phyloP scores from a whole-genome alignment of 2,888 invertebrate genomes.

The Drosophila melanosoma region DNA sequence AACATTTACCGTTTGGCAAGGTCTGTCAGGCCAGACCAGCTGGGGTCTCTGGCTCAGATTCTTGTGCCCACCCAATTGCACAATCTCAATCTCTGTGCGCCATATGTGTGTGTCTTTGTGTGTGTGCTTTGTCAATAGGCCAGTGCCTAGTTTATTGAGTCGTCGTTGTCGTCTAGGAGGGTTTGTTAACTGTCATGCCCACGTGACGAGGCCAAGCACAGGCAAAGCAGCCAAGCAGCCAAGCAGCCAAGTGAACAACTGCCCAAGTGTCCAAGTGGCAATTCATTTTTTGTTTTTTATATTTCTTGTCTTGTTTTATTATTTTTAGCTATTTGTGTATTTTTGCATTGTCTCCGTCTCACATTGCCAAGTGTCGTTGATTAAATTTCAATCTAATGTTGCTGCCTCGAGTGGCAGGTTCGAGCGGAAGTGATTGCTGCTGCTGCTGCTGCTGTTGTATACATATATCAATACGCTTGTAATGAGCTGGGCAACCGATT shows the following conservation, averaged over 20 bases:
- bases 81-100: conserved; percentile 66
- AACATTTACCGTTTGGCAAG: conserved; percentile 76
- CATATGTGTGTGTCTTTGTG: conserved; percentile 17
- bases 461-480: conserved; percentile 47
- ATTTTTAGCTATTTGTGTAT: conserved; percentile 21
- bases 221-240: conserved; percentile 16
- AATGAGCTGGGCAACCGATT: conserved; percentile 62
- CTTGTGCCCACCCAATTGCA: conserved; percentile 76
- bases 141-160: conserved; percentile 76
- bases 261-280: conserved; percentile 72
- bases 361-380: conserved; percentile 53
- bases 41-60: conserved; percentile 69
- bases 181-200: conserved; percentile 75
- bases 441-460: background rate
- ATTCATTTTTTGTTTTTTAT: conserved; percentile 55
- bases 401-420: conserved; percentile 44
- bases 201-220: conserved; percentile 67
- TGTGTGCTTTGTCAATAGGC: conserved; percentile 71
- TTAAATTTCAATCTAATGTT: conserved; percentile 64
- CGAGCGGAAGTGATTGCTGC: conserved; percentile 34
- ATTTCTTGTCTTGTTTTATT: conserved; percentile 16
- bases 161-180: conserved; percentile 50
- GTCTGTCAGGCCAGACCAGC: conserved; percentile 69
- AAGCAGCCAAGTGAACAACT: conserved; percentile 43
- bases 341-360: conserved; percentile 37